Evolutionary conservation across 2,113 vertebrate species (phyloP).

Genomic region (Passer montanus): DNA sequence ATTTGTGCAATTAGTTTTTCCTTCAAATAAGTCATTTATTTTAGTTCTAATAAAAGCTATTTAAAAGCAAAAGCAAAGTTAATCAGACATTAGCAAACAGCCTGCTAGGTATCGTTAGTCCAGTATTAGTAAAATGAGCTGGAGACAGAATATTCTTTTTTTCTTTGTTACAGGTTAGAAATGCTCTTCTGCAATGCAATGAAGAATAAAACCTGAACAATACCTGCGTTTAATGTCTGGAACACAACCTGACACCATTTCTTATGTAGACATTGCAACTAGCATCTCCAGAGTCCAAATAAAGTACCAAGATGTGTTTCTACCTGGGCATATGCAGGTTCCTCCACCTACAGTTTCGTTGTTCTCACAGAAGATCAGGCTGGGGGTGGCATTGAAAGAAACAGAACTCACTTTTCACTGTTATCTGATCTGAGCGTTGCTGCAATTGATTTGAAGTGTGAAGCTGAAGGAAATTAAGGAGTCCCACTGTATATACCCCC

Average conservation of each 20-base stretch:
- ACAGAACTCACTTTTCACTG: neutral
- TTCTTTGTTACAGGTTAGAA: neutral
- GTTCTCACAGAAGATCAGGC: neutral
- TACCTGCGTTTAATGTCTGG: neutral
- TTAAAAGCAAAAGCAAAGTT: neutral
- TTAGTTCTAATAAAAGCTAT: neutral
- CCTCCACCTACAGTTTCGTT: neutral
- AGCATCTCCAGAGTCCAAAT: neutral
- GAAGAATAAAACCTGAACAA: neutral
- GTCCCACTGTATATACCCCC: neutral
- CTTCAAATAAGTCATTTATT: neutral
- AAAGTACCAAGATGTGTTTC: neutral
- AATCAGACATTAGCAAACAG: neutral
- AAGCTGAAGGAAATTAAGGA: neutral
- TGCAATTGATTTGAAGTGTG: neutral
- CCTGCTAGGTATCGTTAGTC: neutral
- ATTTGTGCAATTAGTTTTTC: neutral
- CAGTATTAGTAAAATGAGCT: neutral
- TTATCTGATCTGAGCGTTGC: neutral
- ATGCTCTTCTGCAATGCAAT: neutral
- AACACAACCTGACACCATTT: neutral
- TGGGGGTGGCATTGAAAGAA: neutral
- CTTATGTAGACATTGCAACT: neutral
- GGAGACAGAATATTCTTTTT: neutral
- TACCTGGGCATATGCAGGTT: slow-evolving; percentile 1